A percentile compares a stretch with the other conserved stretches of the same genome.
Conservation (phyloP, 2,888 invertebrate species). For the Suillia variegata region DNA sequence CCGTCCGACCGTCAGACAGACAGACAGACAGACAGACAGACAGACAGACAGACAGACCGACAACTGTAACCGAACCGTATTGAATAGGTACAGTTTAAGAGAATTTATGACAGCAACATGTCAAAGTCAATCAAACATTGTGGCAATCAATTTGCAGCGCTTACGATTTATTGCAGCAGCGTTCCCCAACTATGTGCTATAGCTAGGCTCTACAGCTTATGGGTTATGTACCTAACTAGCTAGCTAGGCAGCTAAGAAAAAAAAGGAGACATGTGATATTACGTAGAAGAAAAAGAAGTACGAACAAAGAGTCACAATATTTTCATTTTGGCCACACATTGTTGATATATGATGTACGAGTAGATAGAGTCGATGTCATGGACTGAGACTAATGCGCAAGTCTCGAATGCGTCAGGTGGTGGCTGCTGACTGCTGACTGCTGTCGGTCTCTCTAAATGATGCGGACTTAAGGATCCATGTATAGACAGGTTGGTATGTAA, state of each 20-base stretch:
- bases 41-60: conserved; percentile 14
- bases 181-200: too few relatives aligned
- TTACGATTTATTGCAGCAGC: conserved; percentile 39
- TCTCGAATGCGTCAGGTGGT: conserved; percentile 35
- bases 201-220: too few relatives aligned
- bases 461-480: conserved; percentile 45
- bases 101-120: conserved; percentile 56
- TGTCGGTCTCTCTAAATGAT: background rate
- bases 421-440: conserved; percentile 11
- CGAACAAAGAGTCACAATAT: background rate
- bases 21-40: conserved; percentile 17
- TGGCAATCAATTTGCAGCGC: conserved; percentile 52
- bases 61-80: background rate
- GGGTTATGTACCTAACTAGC: too few relatives aligned
- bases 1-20: too few relatives aligned
- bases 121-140: conserved; percentile 58
- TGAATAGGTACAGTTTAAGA: conserved; percentile 10
- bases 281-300: background rate
- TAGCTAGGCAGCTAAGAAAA: too few relatives aligned
- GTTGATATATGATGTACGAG: too few relatives aligned
- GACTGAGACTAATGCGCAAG: conserved; percentile 3
- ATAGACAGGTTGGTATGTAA: too few relatives aligned
- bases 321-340: conserved; percentile 24
- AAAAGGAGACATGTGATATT: conserved; percentile 20
- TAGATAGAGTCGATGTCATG: too few relatives aligned